Conservation (phyloP, 2,797 vertebrate species). For the Chromis chromis region DNA sequence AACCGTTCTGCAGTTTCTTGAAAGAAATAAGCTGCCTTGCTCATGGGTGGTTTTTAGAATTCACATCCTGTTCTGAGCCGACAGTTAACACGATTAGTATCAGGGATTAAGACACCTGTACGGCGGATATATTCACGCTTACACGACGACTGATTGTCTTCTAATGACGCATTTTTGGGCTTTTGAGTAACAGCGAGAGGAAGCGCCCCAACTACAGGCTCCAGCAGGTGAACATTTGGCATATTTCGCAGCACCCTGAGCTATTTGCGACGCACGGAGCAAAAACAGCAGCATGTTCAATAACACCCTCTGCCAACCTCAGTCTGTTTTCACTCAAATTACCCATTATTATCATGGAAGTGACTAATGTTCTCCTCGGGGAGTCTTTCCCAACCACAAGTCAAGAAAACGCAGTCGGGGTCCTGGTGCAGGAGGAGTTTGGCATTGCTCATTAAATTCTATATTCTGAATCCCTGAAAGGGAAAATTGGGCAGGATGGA, state of each 20-base stretch:
- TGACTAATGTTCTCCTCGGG: slow-evolving; percentile 71
- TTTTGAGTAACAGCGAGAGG: slow-evolving; percentile 12
- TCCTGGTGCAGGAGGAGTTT: slow-evolving; percentile 34
- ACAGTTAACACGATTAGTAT: slow-evolving; percentile 45
- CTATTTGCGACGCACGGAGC: slow-evolving; percentile 16
- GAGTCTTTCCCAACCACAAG: slow-evolving; percentile 51
- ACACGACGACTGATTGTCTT: slow-evolving; percentile 20
- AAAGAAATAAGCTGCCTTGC: slow-evolving; percentile 24
- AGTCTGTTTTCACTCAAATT: slow-evolving; percentile 56
- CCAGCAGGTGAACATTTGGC: slow-evolving; percentile 30
- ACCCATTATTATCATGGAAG: slow-evolving; percentile 66
- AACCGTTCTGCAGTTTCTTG: neutral
- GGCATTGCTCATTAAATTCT: slow-evolving; percentile 41
- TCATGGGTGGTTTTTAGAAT: slow-evolving; percentile 15
- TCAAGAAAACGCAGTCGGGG: slow-evolving; percentile 53
- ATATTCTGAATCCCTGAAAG: slow-evolving; percentile 46
- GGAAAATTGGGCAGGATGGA: slow-evolving; percentile 31
- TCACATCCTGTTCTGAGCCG: slow-evolving; percentile 16
- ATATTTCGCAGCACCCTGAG: slow-evolving; percentile 18
- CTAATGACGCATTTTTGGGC: slow-evolving; percentile 23
- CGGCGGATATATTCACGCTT: slow-evolving; percentile 28
- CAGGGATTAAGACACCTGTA: slow-evolving; percentile 40
- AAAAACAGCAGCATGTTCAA: slow-evolving; percentile 52
- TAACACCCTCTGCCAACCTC: slow-evolving; percentile 58
- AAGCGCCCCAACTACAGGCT: slow-evolving; percentile 7